phyloP scores from a whole-genome alignment of 1,140 invertebrate genomes.

The Drosophila gunungcola region DNA sequence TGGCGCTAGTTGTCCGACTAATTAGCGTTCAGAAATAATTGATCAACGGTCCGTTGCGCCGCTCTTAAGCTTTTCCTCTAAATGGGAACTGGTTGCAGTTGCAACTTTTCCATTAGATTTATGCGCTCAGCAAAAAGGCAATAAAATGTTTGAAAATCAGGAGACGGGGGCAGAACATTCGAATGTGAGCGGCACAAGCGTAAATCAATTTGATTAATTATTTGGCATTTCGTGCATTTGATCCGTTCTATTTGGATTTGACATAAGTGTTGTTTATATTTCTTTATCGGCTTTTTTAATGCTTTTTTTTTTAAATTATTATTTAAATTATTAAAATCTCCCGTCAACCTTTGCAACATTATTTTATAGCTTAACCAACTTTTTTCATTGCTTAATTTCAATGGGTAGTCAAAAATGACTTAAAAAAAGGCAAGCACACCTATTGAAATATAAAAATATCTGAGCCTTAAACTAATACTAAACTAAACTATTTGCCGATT shows the following conservation, averaged over 20 bases:
- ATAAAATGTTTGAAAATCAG: slow-evolving; percentile 19
- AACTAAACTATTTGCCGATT: neutral
- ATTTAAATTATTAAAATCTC: no score
- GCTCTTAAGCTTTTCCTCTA: slow-evolving; percentile 15
- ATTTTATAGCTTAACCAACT: no score
- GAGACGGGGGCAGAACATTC: slow-evolving; percentile 3
- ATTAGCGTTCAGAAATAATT: slow-evolving; percentile 65
- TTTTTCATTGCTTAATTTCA: no score
- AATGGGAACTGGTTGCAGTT: slow-evolving; percentile 40
- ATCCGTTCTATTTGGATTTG: neutral
- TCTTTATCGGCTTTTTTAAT: neutral
- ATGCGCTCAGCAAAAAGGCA: slow-evolving; percentile 24
- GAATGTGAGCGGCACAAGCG: slow-evolving; percentile 7
- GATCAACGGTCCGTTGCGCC: slow-evolving; percentile 36
- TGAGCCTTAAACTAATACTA: no score
- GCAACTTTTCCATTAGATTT: slow-evolving; percentile 26
- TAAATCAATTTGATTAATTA: slow-evolving; percentile 40
- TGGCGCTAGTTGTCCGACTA: slow-evolving; percentile 32
- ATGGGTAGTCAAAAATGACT: no score
- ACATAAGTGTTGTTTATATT: neutral
- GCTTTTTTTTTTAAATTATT: neutral
- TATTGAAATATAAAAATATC: no score
- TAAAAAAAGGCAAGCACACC: no score
- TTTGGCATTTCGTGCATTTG: slow-evolving; percentile 1
- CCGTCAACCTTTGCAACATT: no score